Base-by-base conservation (phyloP, 1,140 invertebrate genomes). In the Tetramorium parvispinum region DNA sequence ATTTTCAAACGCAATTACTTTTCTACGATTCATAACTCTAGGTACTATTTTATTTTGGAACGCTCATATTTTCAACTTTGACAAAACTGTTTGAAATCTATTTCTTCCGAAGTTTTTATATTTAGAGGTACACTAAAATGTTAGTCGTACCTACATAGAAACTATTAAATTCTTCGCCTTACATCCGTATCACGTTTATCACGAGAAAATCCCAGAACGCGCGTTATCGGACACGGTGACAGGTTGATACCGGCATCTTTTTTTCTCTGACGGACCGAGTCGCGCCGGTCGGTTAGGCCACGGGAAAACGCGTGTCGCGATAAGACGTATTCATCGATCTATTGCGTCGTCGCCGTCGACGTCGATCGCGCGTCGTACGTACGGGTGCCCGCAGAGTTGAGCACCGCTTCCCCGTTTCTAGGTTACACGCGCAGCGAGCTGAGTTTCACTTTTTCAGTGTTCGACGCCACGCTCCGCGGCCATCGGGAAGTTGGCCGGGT, bases 401-500 rank as follows among this genome's bases (percentile, higher is more conserved):
- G 94, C 92, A 94, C 94, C 94, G 85, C 94, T 94, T 94, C 86
- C 77, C 88, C 93, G 94, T 95, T 95, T 95, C 94, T 95, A 95
- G 95, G 95, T 95, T 95, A 95, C 95, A 95, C 95, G 94, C 94
- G 94, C 93, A 94, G 92, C 94, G 94, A 94, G 94, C 91, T 91
- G 94, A 95, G 95, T 95, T 95, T 95, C 95, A 95, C 94, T 95
- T 95, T 95, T 95, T 95, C 94, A 94, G 92, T 91, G 93, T 92
- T 94, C 92, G 93, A 94, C 92, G 93, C 92, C 91, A 92, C 91
- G 89, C 93, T 91, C 90, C 86, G 89, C 89, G 89, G 93, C 89
- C 92, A 92, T 94, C 93, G 85, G 89, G 91, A 91, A 88, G 89
- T 91, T 91, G 85, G 86, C 82, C 85, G 79, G 68, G 73, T 75